Evolutionary conservation across 2,113 vertebrate species (phyloP).

Genomic region (Glaucomys volans): DNA sequence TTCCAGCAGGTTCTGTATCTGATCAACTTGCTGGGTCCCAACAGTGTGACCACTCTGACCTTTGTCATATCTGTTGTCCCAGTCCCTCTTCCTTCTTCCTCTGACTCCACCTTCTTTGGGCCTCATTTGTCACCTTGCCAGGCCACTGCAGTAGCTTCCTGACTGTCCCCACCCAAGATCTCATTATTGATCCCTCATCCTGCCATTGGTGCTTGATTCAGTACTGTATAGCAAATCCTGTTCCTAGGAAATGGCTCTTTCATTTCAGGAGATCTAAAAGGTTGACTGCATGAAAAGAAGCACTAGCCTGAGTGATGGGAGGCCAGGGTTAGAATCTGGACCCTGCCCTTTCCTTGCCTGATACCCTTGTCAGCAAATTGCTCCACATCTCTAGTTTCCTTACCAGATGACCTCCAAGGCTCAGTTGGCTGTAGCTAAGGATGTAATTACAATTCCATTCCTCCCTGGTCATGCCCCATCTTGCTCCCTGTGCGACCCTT

Average conservation of each 20-base stretch:
- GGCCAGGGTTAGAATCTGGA: not conserved
- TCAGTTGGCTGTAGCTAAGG: conserved; percentile 8
- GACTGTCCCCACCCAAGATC: not conserved
- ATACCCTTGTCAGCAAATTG: not conserved
- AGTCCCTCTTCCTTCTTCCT: not conserved
- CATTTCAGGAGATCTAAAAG: not conserved
- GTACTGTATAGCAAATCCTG: not conserved
- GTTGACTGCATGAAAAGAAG: not conserved
- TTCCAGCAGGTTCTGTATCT: not conserved
- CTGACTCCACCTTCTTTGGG: not conserved
- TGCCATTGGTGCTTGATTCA: not conserved
- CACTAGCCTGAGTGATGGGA: not conserved
- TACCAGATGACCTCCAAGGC: not conserved
- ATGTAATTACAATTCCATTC: conserved; percentile 27
- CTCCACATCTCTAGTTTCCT: conserved; percentile 16
- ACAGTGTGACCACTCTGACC: not conserved
- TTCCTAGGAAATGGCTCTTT: not conserved
- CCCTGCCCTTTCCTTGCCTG: not conserved
- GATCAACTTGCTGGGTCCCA: not conserved
- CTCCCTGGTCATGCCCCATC: not conserved
- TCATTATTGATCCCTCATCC: not conserved
- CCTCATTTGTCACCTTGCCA: conserved; percentile 29
- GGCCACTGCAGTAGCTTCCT: conserved; percentile 1
- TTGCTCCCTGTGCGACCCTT: not conserved
- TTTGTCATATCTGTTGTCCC: conserved; percentile 13